A percentile compares a stretch with the other conserved stretches of the same genome.
Evolutionary conservation across 1,140 invertebrate species (phyloP).

Genomic region (Drosophila simulans): DNA sequence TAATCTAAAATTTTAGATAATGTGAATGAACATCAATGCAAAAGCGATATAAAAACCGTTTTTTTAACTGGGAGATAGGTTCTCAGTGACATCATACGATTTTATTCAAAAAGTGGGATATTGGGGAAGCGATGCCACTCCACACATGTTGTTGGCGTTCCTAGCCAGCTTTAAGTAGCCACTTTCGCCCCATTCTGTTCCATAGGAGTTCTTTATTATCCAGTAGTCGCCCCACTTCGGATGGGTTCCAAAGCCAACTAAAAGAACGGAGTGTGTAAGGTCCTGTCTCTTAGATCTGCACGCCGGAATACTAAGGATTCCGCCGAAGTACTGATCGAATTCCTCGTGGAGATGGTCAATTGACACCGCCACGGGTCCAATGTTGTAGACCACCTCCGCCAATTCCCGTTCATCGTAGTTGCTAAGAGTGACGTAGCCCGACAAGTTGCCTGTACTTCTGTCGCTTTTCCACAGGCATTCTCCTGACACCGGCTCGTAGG

Average conservation of each 20-base stretch:
- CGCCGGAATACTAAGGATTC: conserved; percentile 85
- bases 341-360: conserved; percentile 6
- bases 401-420: conserved; percentile 88
- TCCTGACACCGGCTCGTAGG: conserved; percentile 88
- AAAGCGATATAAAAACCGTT: too few species aligned
- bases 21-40: too few species aligned
- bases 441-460: conserved; percentile 6
- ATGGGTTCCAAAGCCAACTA: conserved; percentile 89
- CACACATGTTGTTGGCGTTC: conserved; percentile 70
- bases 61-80: too few species aligned
- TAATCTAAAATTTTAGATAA: too few species aligned
- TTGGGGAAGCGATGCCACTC: conserved; percentile 30
- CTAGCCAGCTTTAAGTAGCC: conserved; percentile 88
- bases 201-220: conserved; percentile 89
- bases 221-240: conserved; percentile 86
- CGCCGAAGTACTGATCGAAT: conserved; percentile 21
- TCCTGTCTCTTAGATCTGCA: conserved; percentile 85
- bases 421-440: conserved; percentile 86
- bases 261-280: conserved; percentile 85
- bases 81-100: not conserved
- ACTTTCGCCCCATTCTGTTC: conserved; percentile 86
- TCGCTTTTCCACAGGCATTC: conserved; percentile 68
- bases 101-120: conserved; percentile 6
- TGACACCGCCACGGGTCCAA: conserved; percentile 73
- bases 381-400: conserved; percentile 89